A percentile compares a stretch with the other conserved stretches of the same genome.
Evolutionary conservation across 2,113 vertebrate genomes (phyloP).

Genomic region (Rhombomys opimus): DNA sequence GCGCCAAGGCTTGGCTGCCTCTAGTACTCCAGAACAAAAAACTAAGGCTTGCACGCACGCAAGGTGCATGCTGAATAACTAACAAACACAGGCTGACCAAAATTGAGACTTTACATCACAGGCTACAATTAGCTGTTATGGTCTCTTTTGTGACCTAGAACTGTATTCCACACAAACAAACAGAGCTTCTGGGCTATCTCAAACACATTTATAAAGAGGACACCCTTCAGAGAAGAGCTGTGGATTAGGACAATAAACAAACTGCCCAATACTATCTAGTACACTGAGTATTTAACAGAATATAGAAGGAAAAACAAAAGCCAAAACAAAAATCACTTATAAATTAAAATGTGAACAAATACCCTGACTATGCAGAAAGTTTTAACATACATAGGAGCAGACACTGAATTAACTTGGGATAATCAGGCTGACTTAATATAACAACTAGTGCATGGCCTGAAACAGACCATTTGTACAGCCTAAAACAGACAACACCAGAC

Average conservation of each 20-base stretch:
- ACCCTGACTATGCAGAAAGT: neutral
- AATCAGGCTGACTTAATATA: neutral
- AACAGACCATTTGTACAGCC: neutral
- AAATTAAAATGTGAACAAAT: constrained; percentile 28
- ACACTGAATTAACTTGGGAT: neutral
- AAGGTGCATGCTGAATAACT: constrained; percentile 4
- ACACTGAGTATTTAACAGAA: constrained; percentile 1
- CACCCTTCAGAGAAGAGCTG: neutral
- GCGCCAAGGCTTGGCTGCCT: neutral
- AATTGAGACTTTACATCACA: constrained; percentile 18
- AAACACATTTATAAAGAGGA: constrained; percentile 32
- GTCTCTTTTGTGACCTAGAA: neutral
- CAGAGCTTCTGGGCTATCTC: neutral
- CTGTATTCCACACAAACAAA: neutral
- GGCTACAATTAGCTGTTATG: neutral
- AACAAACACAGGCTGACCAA: neutral
- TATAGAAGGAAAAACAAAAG: neutral
- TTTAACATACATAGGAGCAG: neutral
- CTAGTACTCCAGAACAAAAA: constrained; percentile 16
- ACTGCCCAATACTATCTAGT: neutral
- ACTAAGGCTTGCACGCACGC: neutral
- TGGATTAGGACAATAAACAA: constrained; percentile 42
- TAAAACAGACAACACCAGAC: neutral
- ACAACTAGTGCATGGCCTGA: neutral
- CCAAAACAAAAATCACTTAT: neutral